A percentile compares a stretch with the other conserved stretches of the same genome.
phyloP scores from a whole-genome alignment of 2,888 invertebrate genomes.

The Hedya salicella region DNA sequence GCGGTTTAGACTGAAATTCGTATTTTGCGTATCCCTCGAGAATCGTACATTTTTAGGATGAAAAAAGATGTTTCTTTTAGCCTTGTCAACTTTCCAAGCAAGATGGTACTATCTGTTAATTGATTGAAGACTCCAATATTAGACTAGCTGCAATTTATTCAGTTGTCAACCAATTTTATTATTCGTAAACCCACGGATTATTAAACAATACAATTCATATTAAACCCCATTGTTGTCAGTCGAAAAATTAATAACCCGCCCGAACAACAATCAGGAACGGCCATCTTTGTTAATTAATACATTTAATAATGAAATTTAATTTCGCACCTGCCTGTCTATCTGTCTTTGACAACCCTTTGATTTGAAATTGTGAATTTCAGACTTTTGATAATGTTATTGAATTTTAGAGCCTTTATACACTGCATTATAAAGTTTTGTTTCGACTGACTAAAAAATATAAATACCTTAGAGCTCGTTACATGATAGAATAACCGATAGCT shows the following conservation, averaged over 20 bases:
- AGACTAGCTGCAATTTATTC: conserved; percentile 5
- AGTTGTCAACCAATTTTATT: conserved; percentile 12
- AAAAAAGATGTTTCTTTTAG: too few species aligned
- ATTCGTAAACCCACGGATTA: conserved; percentile 1
- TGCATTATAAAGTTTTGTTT: neutral
- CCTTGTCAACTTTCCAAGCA: too few species aligned
- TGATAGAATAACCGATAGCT: too few species aligned
- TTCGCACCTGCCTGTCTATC: conserved; percentile 70
- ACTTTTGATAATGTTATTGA: conserved; percentile 35
- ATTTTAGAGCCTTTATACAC: conserved; percentile 11
- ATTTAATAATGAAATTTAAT: conserved; percentile 70
- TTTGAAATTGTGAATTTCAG: conserved; percentile 39
- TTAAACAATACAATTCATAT: conserved; percentile 26
- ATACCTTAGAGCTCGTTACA: too few species aligned
- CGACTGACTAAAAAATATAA: too few species aligned
- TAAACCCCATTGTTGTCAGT: conserved; percentile 27
- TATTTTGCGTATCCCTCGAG: too few species aligned
- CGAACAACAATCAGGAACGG: conserved; percentile 20
- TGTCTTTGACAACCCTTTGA: conserved; percentile 52
- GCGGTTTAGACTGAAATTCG: too few species aligned
- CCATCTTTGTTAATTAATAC: conserved; percentile 51
- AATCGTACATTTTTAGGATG: too few species aligned
- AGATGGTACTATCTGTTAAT: too few species aligned
- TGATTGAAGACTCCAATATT: too few species aligned
- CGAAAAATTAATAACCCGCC: conserved; percentile 40